Percentiles rank a stretch among this genome's conserved stretches.
Conservation (phyloP, 1,140 invertebrate genomes). For the Oedothorax gibbosus region DNA sequence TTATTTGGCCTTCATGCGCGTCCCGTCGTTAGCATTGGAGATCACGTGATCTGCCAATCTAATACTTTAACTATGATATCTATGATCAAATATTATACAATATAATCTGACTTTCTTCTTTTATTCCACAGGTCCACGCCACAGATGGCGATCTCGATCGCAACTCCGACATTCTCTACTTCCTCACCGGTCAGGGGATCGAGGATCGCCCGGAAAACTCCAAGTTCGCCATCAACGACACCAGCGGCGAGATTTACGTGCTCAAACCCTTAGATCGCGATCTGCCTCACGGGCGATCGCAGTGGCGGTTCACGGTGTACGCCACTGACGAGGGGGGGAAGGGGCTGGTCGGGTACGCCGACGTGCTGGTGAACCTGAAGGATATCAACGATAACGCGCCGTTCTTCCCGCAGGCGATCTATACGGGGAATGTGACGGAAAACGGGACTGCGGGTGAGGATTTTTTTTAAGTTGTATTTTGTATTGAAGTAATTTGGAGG, state of each 20-base stretch:
- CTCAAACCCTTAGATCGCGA: constrained; percentile 92
- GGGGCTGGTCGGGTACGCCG: constrained; percentile 96
- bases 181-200: constrained; percentile 95
- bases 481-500: background rate
- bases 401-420: constrained; percentile 89
- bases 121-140: constrained; percentile 82
- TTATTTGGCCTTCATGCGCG: too few relatives aligned
- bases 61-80: too few relatives aligned
- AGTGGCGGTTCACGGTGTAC: constrained; percentile 98
- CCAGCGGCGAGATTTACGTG: constrained; percentile 88
- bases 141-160: constrained; percentile 95
- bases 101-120: background rate
- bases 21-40: too few relatives aligned
- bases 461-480: background rate
- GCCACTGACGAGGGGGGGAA: constrained; percentile 97
- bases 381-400: constrained; percentile 99
- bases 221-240: constrained; percentile 95
- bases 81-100: too few relatives aligned
- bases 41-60: too few relatives aligned
- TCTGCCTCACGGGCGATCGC: constrained; percentile 93
- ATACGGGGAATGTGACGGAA: constrained; percentile 95
- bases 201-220: constrained; percentile 91
- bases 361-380: constrained; percentile 96
- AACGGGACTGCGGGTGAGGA: constrained; percentile 88
- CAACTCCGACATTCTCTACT: constrained; percentile 95